Conservation (phyloP, 2,797 vertebrate genomes). For the Poeciliopsis turneri region DNA sequence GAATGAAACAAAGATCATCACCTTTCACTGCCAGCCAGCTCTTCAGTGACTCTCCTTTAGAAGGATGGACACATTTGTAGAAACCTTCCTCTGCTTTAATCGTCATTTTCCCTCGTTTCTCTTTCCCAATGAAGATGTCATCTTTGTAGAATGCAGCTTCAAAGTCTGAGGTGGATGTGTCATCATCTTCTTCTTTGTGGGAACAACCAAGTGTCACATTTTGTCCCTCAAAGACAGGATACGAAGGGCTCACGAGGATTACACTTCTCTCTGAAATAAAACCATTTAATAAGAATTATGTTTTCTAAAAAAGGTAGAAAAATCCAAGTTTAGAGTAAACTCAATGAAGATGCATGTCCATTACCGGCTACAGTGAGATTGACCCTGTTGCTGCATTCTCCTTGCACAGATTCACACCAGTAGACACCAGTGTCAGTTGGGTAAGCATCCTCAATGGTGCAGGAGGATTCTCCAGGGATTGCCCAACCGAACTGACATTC, state of each 20-base stretch:
- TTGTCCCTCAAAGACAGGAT: slow-evolving; percentile 19
- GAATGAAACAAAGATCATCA: slow-evolving; percentile 6
- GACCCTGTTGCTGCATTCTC: accelerated
- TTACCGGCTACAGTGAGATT: neutral
- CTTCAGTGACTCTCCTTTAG: neutral
- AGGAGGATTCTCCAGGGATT: accelerated
- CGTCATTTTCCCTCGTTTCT: neutral
- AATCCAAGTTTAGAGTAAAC: accelerated
- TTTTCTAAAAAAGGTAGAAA: neutral
- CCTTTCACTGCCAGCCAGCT: slow-evolving; percentile 19
- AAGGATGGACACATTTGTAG: slow-evolving; percentile 28
- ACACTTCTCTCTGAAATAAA: slow-evolving; percentile 13
- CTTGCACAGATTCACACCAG: slow-evolving; percentile 44
- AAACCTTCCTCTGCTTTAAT: neutral
- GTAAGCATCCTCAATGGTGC: accelerated
- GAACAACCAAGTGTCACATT: slow-evolving; percentile 18
- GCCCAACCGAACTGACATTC: neutral
- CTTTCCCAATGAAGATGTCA: accelerated
- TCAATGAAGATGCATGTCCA: neutral
- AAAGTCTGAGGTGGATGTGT: accelerated
- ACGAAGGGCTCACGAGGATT: slow-evolving; percentile 27
- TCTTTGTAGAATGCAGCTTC: slow-evolving; percentile 5
- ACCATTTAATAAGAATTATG: neutral
- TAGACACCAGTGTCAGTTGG: accelerated
- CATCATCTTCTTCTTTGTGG: neutral